A percentile compares a stretch with the other conserved stretches of the same genome.
phyloP scores from a whole-genome alignment of 2,888 invertebrate genomes.

The Caenorhabditis sp. region DNA sequence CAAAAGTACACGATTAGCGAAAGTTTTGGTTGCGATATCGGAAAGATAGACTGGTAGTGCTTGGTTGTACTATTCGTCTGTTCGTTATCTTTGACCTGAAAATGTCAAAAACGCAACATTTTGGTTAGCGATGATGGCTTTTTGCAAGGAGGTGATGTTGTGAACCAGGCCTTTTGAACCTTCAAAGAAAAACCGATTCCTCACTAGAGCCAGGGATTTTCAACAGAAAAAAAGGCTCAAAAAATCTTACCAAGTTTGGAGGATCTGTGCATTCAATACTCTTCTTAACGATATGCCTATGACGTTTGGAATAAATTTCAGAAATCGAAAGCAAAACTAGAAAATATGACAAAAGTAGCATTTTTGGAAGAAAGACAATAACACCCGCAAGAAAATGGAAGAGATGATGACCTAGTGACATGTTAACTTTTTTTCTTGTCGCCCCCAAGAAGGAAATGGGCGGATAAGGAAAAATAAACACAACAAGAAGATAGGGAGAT shows the following conservation, averaged over 20 bases:
- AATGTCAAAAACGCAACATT: constrained; percentile 5
- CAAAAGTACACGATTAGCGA: constrained; percentile 5
- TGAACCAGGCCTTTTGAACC: no score
- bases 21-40: constrained; percentile 3
- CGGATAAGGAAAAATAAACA: neutral
- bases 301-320: constrained; percentile 18
- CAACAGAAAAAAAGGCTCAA: no score
- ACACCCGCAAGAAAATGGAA: neutral
- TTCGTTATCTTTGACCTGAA: no score
- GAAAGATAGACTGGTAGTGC: constrained; percentile 1
- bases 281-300: constrained; percentile 17
- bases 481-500: neutral
- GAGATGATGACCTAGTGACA: constrained; percentile 37
- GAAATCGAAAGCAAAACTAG: constrained; percentile 4
- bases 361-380: constrained; percentile 5
- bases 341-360: constrained; percentile 5
- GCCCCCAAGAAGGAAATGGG: neutral
- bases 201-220: no score
- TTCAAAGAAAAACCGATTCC: no score
- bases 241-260: constrained; percentile 29
- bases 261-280: constrained; percentile 36
- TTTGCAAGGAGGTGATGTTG: no score
- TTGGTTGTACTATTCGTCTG: no score
- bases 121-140: no score
- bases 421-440: constrained; percentile 6